Percentiles rank a stretch among this genome's conserved stretches.
Conservation (phyloP, 2,797 vertebrate species). For the Onychomys torridus region DNA sequence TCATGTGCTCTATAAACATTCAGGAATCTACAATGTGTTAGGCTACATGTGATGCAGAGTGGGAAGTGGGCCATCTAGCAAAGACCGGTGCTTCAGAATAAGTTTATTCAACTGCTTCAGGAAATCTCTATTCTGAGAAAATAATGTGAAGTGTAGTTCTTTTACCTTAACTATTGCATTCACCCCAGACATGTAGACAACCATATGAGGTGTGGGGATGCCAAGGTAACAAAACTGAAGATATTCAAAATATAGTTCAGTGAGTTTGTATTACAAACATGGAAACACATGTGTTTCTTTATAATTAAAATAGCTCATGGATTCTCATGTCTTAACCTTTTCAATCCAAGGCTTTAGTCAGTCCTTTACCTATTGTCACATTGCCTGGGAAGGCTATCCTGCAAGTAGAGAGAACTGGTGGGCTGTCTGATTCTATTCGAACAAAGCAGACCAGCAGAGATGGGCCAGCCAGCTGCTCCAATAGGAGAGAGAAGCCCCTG, state of each 20-base stretch:
- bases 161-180: conserved; percentile 1
- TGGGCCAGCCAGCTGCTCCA: not conserved
- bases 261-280: not conserved
- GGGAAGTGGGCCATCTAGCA: not conserved
- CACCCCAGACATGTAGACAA: not conserved
- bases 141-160: not conserved
- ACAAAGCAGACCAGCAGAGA: not conserved
- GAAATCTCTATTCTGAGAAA: not conserved
- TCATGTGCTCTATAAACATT: not conserved
- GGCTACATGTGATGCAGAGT: not conserved
- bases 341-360: not conserved
- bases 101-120: not conserved
- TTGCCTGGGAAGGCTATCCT: not conserved
- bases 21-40: not conserved
- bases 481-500: not conserved
- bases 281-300: not conserved
- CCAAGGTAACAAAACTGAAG: not conserved
- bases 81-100: not conserved
- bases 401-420: not conserved
- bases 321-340: not conserved
- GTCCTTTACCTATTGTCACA: not conserved
- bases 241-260: not conserved
- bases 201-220: not conserved
- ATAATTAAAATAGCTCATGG: not conserved
- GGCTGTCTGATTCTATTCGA: not conserved